Evolutionary conservation across 2,113 vertebrate genomes (phyloP).

Genomic region (Mustelus asterias): DNA sequence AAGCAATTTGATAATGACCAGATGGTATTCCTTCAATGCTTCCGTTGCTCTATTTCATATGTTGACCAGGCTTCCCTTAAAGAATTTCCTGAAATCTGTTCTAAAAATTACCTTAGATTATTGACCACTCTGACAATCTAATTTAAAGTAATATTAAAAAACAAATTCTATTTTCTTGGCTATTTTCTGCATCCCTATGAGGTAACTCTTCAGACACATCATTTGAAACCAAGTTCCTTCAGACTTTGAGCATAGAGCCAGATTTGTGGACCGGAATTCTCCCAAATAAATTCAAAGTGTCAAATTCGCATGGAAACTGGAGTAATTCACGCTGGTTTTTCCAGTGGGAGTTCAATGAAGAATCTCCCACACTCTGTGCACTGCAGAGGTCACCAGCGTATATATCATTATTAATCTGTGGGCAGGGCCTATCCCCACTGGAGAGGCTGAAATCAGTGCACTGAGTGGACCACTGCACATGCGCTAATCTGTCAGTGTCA

Average conservation of each 20-base stretch:
- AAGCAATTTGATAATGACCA: not conserved
- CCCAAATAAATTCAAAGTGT: too few species aligned
- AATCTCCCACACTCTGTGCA: too few species aligned
- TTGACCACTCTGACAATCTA: not conserved
- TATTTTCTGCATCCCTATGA: not conserved
- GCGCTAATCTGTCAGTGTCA: too few species aligned
- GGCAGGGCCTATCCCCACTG: too few species aligned
- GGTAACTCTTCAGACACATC: not conserved
- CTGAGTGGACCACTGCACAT: too few species aligned
- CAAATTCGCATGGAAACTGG: too few species aligned
- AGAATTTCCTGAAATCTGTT: not conserved
- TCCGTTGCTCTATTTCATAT: not conserved
- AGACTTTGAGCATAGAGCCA: not conserved
- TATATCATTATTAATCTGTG: too few species aligned
- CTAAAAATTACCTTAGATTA: not conserved
- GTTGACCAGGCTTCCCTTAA: not conserved
- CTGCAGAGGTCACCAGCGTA: too few species aligned
- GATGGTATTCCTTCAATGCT: not conserved
- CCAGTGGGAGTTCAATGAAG: too few species aligned
- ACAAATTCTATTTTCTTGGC: not conserved
- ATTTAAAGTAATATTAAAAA: not conserved
- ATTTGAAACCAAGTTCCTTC: not conserved
- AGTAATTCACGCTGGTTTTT: too few species aligned
- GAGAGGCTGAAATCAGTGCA: too few species aligned
- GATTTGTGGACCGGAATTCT: too few species aligned